Percentiles rank a stretch among this genome's conserved stretches.
These are phyloP conservation scores for Cyclopterus lumpus DNA, from an alignment of 2,797 vertebrate species.

Conservation along the genomic window DNA sequence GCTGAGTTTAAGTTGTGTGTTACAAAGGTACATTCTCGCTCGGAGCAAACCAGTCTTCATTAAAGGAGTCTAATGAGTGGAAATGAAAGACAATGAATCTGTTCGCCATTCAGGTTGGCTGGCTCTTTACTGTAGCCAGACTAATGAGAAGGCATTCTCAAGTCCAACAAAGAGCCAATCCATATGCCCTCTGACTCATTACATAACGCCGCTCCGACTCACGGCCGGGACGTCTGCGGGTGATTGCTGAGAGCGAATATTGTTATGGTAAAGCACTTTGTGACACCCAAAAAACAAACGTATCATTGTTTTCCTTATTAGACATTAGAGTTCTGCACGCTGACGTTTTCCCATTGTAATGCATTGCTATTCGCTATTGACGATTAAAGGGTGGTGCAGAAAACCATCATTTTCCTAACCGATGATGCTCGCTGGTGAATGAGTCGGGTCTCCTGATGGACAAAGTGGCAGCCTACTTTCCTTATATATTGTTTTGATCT, in stretches of 20 bases:
- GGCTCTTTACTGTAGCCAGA: slow-evolving; percentile 70
- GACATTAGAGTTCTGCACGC: slow-evolving; percentile 1
- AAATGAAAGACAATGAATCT: slow-evolving; percentile 81
- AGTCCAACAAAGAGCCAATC: slow-evolving; percentile 76
- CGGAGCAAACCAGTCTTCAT: slow-evolving; percentile 77
- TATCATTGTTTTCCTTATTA: not conserved
- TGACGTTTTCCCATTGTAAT: not conserved
- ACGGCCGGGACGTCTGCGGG: slow-evolving; percentile 52
- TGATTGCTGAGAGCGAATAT: slow-evolving; percentile 39
- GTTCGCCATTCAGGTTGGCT: slow-evolving; percentile 66
- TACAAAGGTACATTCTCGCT: slow-evolving; percentile 70
- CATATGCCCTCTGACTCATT: slow-evolving; percentile 72
- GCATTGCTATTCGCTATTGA: not conserved
- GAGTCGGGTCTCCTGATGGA: not conserved
- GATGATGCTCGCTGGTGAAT: slow-evolving; percentile 1
- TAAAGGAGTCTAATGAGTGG: slow-evolving; percentile 78
- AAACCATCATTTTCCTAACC: not conserved
- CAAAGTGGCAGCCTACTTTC: not conserved
- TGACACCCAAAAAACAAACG: not conserved
- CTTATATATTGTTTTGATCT: not conserved
- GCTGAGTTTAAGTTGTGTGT: slow-evolving; percentile 57
- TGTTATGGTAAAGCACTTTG: slow-evolving; percentile 19
- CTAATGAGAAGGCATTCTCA: slow-evolving; percentile 80
- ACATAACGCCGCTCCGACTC: slow-evolving; percentile 58
- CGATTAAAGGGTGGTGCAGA: not conserved